phyloP scores from a whole-genome alignment of 2,113 vertebrate species.

The Clarias batrachus region DNA sequence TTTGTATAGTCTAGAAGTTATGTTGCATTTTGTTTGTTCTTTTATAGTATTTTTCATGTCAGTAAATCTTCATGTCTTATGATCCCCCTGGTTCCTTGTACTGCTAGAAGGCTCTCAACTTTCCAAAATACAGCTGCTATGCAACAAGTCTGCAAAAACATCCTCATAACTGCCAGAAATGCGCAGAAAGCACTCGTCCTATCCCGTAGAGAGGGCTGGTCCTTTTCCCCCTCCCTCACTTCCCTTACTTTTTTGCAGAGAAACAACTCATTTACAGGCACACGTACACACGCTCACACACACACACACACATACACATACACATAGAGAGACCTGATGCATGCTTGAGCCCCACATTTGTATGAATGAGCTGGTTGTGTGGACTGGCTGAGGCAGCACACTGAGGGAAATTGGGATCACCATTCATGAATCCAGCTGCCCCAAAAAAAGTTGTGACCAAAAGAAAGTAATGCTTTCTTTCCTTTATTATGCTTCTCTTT shows the following conservation, averaged over 20 bases:
- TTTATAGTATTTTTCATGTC: conserved; percentile 29
- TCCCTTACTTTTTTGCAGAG: conserved; percentile 42
- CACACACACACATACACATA: conserved; percentile 52
- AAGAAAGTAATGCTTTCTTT: background rate
- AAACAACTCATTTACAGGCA: conserved; percentile 51
- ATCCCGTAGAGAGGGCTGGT: conserved; percentile 42
- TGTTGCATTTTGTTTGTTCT: conserved; percentile 46
- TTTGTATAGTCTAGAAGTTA: conserved; percentile 60
- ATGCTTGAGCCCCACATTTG: conserved; percentile 64
- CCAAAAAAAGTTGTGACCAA: background rate
- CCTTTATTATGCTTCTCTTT: background rate
- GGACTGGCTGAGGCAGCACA: conserved; percentile 74
- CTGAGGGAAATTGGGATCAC: conserved; percentile 67
- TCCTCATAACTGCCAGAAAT: conserved; percentile 68
- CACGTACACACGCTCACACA: conserved; percentile 37
- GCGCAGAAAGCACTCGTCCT: conserved; percentile 48
- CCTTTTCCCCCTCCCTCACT: conserved; percentile 6
- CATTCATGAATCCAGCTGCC: conserved; percentile 65
- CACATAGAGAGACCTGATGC: conserved; percentile 30
- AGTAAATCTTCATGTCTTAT: background rate
- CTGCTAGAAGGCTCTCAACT: conserved; percentile 63
- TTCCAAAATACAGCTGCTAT: conserved; percentile 80
- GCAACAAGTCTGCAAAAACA: conserved; percentile 74
- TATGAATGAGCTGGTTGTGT: conserved; percentile 81
- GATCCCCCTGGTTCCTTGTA: conserved; percentile 45